Percentiles rank a stretch among this genome's conserved stretches.
Conservation (phyloP, 2,113 vertebrate species). For the Parus major region DNA sequence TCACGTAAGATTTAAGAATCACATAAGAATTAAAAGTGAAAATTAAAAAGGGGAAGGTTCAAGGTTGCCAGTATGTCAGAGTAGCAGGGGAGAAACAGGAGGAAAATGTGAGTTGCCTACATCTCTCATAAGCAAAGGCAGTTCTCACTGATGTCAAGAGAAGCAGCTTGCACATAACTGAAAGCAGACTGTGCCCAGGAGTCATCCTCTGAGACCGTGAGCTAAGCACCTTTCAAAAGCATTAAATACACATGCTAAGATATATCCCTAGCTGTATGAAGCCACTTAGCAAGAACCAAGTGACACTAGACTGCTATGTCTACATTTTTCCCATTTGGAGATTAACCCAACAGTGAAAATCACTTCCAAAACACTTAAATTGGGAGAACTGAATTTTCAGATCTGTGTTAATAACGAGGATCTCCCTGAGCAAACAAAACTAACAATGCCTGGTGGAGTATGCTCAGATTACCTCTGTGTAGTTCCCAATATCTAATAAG, state of each 20-base stretch:
- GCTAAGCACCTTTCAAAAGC: slow-evolving; percentile 23
- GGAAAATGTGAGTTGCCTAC: neutral
- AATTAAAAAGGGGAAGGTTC: neutral
- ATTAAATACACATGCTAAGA: neutral
- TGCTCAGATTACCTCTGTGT: neutral
- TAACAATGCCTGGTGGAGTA: neutral
- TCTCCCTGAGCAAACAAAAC: neutral
- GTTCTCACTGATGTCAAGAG: neutral
- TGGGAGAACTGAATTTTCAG: neutral
- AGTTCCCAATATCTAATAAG: neutral
- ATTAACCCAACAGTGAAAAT: neutral
- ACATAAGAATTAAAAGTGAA: neutral
- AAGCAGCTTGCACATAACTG: neutral
- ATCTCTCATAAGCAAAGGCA: neutral
- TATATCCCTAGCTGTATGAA: neutral
- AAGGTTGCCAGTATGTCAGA: neutral
- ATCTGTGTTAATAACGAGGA: neutral
- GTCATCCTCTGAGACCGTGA: neutral
- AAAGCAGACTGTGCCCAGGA: neutral
- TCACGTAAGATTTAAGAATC: neutral
- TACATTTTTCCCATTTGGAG: neutral
- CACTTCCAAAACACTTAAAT: neutral
- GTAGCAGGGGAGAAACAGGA: neutral
- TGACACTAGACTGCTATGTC: neutral
- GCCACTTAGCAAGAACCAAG: slow-evolving; percentile 3